A percentile compares a stretch with the other conserved stretches of the same genome.
Conservation (phyloP, 2,888 invertebrate species). For the Zhuqinia jingwanae region DNA sequence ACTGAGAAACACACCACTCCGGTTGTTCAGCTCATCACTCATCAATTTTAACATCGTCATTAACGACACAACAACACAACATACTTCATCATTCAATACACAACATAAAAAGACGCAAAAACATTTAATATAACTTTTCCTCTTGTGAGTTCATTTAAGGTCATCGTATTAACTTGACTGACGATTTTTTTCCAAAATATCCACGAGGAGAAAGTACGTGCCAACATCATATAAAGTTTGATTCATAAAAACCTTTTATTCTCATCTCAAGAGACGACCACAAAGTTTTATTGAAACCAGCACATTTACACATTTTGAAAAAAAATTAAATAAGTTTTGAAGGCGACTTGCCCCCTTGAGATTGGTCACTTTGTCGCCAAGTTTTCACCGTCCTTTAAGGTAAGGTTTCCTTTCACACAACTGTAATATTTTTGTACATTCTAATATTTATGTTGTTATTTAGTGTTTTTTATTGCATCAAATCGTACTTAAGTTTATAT, state of each 20-base stretch:
- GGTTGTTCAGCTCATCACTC: neutral
- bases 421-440: neutral
- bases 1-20: conserved; percentile 1
- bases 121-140: neutral
- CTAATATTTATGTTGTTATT: neutral
- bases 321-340: neutral
- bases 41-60: neutral
- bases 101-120: neutral
- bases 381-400: conserved; percentile 46
- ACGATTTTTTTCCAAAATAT: neutral
- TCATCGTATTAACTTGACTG: neutral
- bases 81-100: neutral
- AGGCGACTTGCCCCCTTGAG: neutral
- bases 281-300: neutral
- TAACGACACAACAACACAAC: neutral
- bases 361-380: conserved; percentile 25
- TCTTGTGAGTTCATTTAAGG: neutral
- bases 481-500: no score
- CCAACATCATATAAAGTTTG: neutral
- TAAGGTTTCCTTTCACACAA: neutral
- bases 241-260: neutral
- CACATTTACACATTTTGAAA: conserved; percentile 10
- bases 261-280: neutral
- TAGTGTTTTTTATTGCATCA: no score
- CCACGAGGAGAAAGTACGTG: no score